A percentile compares a stretch with the other conserved stretches of the same genome.
Evolutionary conservation across 1,140 invertebrate species (phyloP).

Genomic region (Panagrolaimus sp.): DNA sequence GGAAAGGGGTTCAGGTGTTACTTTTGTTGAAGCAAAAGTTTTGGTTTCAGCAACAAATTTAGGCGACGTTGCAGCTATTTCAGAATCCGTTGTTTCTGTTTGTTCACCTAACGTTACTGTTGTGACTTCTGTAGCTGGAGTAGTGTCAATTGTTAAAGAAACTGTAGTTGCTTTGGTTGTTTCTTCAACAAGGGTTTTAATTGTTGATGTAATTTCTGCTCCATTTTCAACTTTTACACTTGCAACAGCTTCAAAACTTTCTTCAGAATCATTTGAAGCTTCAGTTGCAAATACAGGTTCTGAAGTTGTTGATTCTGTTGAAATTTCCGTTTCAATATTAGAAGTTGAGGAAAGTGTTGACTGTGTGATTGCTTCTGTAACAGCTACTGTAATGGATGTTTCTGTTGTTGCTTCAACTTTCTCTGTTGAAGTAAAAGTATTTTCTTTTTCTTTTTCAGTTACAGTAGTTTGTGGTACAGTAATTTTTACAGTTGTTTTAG

Average conservation of each 20-base stretch:
- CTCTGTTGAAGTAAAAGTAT: slow-evolving; percentile 14
- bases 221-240: not conserved
- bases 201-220: too few species aligned
- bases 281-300: not conserved
- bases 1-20: too few species aligned
- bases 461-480: slow-evolving; percentile 6
- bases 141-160: not conserved
- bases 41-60: not conserved
- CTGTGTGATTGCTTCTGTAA: not conserved
- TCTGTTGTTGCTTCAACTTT: not conserved
- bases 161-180: not conserved
- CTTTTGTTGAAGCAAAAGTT: too few species aligned
- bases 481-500: not conserved
- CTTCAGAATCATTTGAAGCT: not conserved
- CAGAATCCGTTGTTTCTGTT: not conserved
- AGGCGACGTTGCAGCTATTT: not conserved
- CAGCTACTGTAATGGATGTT: not conserved
- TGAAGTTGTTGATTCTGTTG: not conserved
- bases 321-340: too few species aligned
- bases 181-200: too few species aligned
- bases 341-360: too few species aligned
- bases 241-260: not conserved
- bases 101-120: not conserved
- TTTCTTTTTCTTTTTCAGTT: slow-evolving; percentile 19
- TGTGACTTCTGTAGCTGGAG: not conserved